Evolutionary conservation across 30 jellyfish, hydroid and myxozoan species (phyloP).

Genomic region (Cassiopea xamachana): DNA sequence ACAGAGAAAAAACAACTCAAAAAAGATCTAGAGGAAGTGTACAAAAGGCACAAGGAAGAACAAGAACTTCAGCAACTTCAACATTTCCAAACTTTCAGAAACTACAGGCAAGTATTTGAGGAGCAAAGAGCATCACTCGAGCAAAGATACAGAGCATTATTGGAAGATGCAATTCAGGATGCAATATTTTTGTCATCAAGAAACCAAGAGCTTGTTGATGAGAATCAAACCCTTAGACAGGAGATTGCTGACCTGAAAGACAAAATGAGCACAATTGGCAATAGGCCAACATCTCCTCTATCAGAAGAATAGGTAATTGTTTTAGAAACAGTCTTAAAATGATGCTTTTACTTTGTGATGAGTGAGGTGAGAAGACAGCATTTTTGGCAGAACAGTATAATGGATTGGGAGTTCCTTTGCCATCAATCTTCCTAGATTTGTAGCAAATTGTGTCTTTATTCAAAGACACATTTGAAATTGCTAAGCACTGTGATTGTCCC

Average conservation of each 20-base stretch:
- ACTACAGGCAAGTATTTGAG: constrained; percentile 95
- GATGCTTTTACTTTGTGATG: too few relatives aligned
- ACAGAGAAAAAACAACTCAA: constrained; percentile 80
- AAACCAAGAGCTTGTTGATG: constrained; percentile 96
- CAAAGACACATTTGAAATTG: too few relatives aligned
- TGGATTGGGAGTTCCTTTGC: too few relatives aligned
- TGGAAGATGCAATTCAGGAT: constrained; percentile 98
- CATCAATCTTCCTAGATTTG: too few relatives aligned
- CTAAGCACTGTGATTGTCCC: too few relatives aligned
- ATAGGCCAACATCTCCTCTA: constrained; percentile 87
- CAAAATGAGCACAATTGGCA: constrained; percentile 72
- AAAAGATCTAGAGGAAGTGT: constrained; percentile 77
- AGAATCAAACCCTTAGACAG: constrained; percentile 87
- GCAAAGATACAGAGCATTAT: constrained; percentile 89
- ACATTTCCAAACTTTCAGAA: constrained; percentile 96
- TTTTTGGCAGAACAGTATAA: too few relatives aligned
- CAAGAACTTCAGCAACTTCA: constrained; percentile 95
- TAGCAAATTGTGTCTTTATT: too few relatives aligned
- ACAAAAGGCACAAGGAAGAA: constrained; percentile 94
- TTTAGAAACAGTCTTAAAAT: not conserved
- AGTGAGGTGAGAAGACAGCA: too few relatives aligned
- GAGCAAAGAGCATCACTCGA: constrained; percentile 97
- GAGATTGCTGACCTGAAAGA: constrained; percentile 91
- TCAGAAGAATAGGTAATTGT: constrained; percentile 3
- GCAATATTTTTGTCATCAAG: constrained; percentile 94